Conservation (phyloP, 2,797 vertebrate genomes). For the Eidolon dupreanum region DNA sequence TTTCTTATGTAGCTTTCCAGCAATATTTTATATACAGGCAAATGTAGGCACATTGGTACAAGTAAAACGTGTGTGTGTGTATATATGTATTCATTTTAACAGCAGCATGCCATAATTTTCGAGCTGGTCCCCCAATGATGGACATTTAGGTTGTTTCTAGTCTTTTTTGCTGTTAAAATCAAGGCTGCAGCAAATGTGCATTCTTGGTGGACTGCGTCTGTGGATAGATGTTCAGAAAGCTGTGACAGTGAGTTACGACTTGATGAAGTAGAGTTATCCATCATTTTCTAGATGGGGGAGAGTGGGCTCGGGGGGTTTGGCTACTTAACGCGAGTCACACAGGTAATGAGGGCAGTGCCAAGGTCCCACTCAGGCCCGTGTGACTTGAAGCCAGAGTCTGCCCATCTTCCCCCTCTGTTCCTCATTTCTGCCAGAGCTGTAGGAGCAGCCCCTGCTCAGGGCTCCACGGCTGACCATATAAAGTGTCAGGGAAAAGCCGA, state of each 20-base stretch:
- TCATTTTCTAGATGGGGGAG: background rate
- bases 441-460: background rate
- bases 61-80: background rate
- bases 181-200: background rate
- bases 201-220: background rate
- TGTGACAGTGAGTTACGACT: accelerated
- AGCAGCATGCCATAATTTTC: no score
- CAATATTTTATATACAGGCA: background rate
- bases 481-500: constrained; percentile 61
- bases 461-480: constrained; percentile 76
- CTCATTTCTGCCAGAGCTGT: background rate
- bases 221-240: background rate
- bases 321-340: accelerated
- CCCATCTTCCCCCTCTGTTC: background rate
- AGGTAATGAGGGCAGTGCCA: background rate
- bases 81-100: background rate
- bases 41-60: background rate
- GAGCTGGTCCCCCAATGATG: background rate
- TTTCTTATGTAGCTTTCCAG: background rate
- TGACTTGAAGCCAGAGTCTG: background rate
- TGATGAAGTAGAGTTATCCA: background rate
- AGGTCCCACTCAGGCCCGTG: background rate
- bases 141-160: background rate
- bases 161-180: background rate
- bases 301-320: background rate